phyloP scores from a whole-genome alignment of 2,113 vertebrate species.

The Marmota flaviventris region DNA sequence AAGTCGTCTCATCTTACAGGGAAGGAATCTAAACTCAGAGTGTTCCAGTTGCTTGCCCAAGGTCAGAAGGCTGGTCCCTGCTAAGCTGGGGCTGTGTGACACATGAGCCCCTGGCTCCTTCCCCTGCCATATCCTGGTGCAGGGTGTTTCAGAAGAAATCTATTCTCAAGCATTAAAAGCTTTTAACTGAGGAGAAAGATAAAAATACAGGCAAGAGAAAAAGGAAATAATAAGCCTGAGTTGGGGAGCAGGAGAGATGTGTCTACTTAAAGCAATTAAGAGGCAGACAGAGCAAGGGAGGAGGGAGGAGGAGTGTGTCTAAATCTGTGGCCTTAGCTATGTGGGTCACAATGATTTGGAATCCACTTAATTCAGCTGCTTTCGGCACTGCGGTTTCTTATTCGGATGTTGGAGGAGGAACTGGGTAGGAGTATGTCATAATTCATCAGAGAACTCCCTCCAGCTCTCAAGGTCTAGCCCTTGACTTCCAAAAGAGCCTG shows the following conservation, averaged over 20 bases:
- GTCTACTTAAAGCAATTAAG: not conserved
- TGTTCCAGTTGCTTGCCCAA: not conserved
- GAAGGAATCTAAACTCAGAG: not conserved
- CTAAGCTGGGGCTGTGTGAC: not conserved
- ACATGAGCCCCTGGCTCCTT: not conserved
- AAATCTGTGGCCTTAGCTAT: conserved; percentile 55
- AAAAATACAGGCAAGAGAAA: not conserved
- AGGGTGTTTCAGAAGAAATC: not conserved
- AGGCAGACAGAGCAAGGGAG: conserved; percentile 2
- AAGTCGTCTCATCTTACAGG: not conserved
- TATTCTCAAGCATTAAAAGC: not conserved
- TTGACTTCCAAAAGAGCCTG: not conserved
- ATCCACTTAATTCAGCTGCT: conserved; percentile 63
- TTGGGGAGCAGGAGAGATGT: not conserved
- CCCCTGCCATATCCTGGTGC: not conserved
- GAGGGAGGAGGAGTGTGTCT: not conserved
- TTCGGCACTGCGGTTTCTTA: conserved; percentile 12
- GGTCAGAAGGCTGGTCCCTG: not conserved
- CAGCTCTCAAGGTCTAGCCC: conserved; percentile 9
- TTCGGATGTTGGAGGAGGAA: conserved; percentile 58
- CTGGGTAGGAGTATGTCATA: conserved; percentile 51
- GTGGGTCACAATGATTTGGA: conserved; percentile 56
- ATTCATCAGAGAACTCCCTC: conserved; percentile 56
- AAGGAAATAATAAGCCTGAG: not conserved
- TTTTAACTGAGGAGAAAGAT: not conserved